A percentile compares a stretch with the other conserved stretches of the same genome.
Evolutionary conservation across 2,113 vertebrate genomes (phyloP).

Genomic region (Oncorhynchus nerka): DNA sequence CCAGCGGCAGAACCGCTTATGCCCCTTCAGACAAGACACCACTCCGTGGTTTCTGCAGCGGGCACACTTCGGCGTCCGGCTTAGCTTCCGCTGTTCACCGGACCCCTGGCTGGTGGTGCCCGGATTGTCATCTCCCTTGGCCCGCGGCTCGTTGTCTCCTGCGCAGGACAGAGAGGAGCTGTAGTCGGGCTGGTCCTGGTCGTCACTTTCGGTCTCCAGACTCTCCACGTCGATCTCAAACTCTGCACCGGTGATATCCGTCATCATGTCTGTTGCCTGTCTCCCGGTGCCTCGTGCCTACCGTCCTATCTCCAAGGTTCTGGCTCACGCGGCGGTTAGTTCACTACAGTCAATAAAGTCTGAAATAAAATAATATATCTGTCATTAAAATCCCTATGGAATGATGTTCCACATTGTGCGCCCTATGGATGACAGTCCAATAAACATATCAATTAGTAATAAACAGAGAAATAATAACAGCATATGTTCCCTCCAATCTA

Average conservation of each 20-base stretch:
- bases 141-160: slow-evolving; percentile 66
- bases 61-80: slow-evolving; percentile 95
- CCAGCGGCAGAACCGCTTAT: slow-evolving; percentile 98
- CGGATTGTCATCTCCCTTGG: slow-evolving; percentile 56
- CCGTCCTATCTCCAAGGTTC: too few species aligned
- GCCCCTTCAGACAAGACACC: slow-evolving; percentile 96
- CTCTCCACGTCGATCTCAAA: slow-evolving; percentile 96
- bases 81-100: slow-evolving; percentile 87
- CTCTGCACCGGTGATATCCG: slow-evolving; percentile 73
- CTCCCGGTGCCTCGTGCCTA: background rate
- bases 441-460: background rate
- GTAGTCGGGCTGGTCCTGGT: slow-evolving; percentile 49
- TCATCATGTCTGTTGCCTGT: slow-evolving; percentile 68
- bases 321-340: background rate
- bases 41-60: slow-evolving; percentile 97
- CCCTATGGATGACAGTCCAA: background rate
- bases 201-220: slow-evolving; percentile 80
- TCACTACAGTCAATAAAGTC: background rate
- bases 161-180: slow-evolving; percentile 42
- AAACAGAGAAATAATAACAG: background rate
- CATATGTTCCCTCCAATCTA: background rate
- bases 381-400: too few species aligned
- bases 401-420: background rate
- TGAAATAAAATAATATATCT: background rate
- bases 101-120: slow-evolving; percentile 10